phyloP scores from a whole-genome alignment of 92 coral and sea anemone species.

The Ricordea florida region DNA sequence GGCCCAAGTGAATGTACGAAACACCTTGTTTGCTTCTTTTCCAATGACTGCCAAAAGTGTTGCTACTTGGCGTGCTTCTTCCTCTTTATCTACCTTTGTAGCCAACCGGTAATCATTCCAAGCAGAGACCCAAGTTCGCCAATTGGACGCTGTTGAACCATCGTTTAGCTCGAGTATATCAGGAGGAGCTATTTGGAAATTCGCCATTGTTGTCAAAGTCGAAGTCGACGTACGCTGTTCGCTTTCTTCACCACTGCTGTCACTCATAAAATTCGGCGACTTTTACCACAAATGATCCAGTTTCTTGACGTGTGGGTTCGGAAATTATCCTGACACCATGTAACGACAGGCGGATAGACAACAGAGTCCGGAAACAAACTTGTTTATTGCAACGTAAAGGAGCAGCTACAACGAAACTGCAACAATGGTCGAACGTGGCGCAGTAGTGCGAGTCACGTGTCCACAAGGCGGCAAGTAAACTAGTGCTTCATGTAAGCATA shows the following conservation, averaged over 20 bases:
- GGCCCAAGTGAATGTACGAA: conserved; percentile 14
- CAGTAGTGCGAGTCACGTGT: too few species aligned
- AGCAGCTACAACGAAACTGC: too few species aligned
- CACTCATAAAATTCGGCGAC: not conserved
- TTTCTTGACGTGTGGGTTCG: not conserved
- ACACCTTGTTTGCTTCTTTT: conserved; percentile 43
- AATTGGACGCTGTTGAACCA: conserved; percentile 2
- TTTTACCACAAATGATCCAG: not conserved
- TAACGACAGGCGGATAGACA: not conserved
- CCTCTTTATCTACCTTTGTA: conserved; percentile 35
- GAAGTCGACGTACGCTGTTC: not conserved
- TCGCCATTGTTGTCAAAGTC: conserved; percentile 16
- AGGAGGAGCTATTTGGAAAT: conserved; percentile 57
- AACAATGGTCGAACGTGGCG: too few species aligned
- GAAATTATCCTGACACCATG: conserved; percentile 1
- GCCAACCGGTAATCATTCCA: conserved; percentile 27
- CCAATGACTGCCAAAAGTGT: conserved; percentile 34
- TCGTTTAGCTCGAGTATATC: conserved; percentile 24
- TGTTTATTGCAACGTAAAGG: too few species aligned
- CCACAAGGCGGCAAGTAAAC: too few species aligned
- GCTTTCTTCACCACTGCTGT: not conserved
- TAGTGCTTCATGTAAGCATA: too few species aligned
- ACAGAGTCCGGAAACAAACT: too few species aligned
- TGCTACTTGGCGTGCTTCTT: conserved; percentile 26
- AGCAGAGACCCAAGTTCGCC: conserved; percentile 19